Conservation (phyloP, 2,888 invertebrate genomes). For the Resseliella maxima region DNA sequence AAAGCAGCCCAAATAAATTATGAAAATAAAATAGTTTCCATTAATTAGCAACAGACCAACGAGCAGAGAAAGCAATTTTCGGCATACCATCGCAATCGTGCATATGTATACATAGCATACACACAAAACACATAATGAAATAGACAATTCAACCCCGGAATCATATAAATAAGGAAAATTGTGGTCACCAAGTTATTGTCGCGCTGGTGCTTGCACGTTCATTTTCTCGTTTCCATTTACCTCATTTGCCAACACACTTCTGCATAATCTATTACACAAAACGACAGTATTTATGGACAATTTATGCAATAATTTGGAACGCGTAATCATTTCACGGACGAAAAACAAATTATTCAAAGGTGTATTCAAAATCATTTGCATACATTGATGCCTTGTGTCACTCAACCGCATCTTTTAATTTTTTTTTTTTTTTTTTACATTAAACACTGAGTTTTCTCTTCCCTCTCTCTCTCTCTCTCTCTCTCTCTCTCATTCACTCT, state of each 20-base stretch:
- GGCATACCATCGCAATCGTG: not conserved
- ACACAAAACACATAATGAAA: not conserved
- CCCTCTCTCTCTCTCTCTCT: not conserved
- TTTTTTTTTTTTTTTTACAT: not conserved
- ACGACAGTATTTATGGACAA: slow-evolving; percentile 15
- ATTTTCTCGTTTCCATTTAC: not conserved
- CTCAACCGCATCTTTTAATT: slow-evolving; percentile 52
- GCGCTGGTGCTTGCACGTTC: not conserved
- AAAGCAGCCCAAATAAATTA: slow-evolving; percentile 51
- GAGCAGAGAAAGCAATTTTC: slow-evolving; percentile 6
- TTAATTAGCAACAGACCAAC: slow-evolving; percentile 54
- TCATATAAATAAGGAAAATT: slow-evolving; percentile 23
- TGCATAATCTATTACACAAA: not conserved
- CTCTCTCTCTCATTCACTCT: not conserved
- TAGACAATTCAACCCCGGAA: slow-evolving; percentile 35
- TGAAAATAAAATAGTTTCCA: slow-evolving; percentile 55
- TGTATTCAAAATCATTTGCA: slow-evolving; percentile 54
- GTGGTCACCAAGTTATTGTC: slow-evolving; percentile 48
- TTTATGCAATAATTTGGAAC: slow-evolving; percentile 48
- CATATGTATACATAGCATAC: no score
- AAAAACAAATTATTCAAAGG: not conserved
- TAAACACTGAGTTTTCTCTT: no score
- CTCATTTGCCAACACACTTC: no score
- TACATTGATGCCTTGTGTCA: slow-evolving; percentile 47
- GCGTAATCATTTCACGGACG: not conserved